Evolutionary conservation across 2,888 invertebrate species (phyloP).

Genomic region (Flabesymbios commensalis): DNA sequence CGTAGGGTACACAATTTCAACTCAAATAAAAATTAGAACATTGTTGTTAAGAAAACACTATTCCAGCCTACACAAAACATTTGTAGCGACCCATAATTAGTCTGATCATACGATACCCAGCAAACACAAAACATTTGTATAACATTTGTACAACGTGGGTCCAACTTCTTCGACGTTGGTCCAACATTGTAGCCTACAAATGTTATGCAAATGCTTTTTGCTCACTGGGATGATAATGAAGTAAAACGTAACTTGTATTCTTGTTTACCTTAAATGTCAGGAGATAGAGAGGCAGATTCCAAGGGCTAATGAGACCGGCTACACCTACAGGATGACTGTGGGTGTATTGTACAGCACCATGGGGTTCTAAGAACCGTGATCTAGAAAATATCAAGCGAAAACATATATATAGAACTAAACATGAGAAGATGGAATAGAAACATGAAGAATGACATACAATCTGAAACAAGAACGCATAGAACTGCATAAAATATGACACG

Average conservation of each 20-base stretch:
- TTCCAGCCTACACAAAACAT: not conserved
- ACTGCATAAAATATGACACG: too few species aligned
- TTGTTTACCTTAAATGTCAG: constrained; percentile 68
- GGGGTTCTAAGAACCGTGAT: constrained; percentile 38
- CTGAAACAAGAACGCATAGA: too few species aligned
- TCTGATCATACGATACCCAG: not conserved
- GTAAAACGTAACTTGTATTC: constrained; percentile 63
- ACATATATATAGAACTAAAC: too few species aligned
- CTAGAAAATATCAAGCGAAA: constrained; percentile 29
- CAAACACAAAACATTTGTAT: too few species aligned
- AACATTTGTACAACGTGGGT: too few species aligned
- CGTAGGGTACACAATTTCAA: too few species aligned
- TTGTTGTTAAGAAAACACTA: not conserved
- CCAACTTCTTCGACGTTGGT: too few species aligned
- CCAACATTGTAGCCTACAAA: too few species aligned
- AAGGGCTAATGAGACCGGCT: constrained; percentile 66
- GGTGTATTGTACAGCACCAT: constrained; percentile 63
- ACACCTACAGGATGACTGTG: constrained; percentile 64
- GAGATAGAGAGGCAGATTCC: constrained; percentile 67
- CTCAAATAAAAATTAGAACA: too few species aligned
- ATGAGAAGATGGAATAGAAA: not conserved
- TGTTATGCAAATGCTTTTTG: too few species aligned
- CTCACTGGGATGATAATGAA: not conserved
- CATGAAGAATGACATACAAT: not conserved
- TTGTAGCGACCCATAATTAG: not conserved